Base-by-base conservation (phyloP, 2,797 vertebrate genomes). In the Malacoraja senta region DNA sequence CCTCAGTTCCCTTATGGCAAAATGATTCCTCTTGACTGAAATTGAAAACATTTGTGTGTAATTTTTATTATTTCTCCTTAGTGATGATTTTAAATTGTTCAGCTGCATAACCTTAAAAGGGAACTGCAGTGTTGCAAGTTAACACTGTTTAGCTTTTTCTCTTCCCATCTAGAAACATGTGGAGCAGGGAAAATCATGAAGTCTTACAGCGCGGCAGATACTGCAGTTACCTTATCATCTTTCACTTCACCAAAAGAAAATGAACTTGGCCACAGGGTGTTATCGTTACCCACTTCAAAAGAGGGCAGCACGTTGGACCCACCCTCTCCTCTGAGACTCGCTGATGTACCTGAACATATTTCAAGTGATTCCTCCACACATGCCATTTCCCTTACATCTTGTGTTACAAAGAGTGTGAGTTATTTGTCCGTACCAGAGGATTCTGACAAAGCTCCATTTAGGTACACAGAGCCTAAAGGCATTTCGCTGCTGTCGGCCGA, bases 381-480 rank as follows among this genome's bases (percentile, higher is more conserved):
- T 95, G 97, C 97, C 95, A 97, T 98, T 94, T 98, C 98, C 93
- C 97, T 98, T 93, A 96, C 97, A 93, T 96, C 98, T 94, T 97
- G 97, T 77, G 94, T 97, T 94, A 95, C 96, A 83, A 97, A 98
- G 95, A 96, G 97, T 96, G 96, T 97, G 95, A 98, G 96, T 95
- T 96, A 98, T 95, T 98, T 98, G 98, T 97, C 96, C 84, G 95
- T 97, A 93, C 96, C 97, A 65, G 98, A 95, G 93, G 97, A 98
- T 93, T 95, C 96, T 94, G 97, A 98, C 95, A 98, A 98, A 96
- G 96, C 96, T 77, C 96, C 97, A 9, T 97, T 97, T 94, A 96
- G 96, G 95, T 98, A 98, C 95, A 99, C 99, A 98, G 99, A 99
- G 95, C 98, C 98, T 1, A 96, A 97, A 79, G 96, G 97, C 93